Base-by-base conservation (phyloP, 2,113 vertebrate species). In the Pimephales promelas region DNA sequence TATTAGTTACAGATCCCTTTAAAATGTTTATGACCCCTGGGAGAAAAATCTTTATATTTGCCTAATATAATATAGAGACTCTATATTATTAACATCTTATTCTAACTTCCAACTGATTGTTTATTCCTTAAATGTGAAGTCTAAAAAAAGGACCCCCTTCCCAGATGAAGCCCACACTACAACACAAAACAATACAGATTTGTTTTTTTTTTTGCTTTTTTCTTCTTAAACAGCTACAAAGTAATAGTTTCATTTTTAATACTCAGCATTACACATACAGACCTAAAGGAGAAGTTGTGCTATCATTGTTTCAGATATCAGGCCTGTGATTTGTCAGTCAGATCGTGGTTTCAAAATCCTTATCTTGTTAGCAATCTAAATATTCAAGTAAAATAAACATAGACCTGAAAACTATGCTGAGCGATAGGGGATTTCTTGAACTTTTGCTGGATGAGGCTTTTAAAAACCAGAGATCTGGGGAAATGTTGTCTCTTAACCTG, bases 111-210 rank as follows among this genome's bases (percentile, higher is more conserved):
- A 89, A n/a, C n/a, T n/a, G 87, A 70, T 40, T 90, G 75, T 83
- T 87, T 87, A 85, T 81, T 82, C 75, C 87, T 90, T 90, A 84
- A 88, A 92, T 70, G 49, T 57, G 28, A 75, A 86, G 76, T 91
- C 92, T 89, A 90, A 90, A 93, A 91, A 92, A 88, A 91, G 89
- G 90, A 90, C 90, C 92, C 93, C 85, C 90, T 87, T 91, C 77
- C 91, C 90, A 90, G 84, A 93, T 90, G 90, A 88, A 90, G 89
- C 91, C 92, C 90, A 88, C 91, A 88, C 90, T 89, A 94, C 92
- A 91, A 94, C 92, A 93, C 89, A 85, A 85, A 91, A 94, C 92
- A 91, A 90, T 88, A 91, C 86, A 84, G 79, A 64, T 84, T 75
- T 85, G 40, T 40, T 77, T 86, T 81, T 49, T 64, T 49, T 64